Evolutionary conservation across 2,797 vertebrate genomes (phyloP), one percentile per base, ranked within the genome.

Genomic region (Nyctibius grandis): DNA sequence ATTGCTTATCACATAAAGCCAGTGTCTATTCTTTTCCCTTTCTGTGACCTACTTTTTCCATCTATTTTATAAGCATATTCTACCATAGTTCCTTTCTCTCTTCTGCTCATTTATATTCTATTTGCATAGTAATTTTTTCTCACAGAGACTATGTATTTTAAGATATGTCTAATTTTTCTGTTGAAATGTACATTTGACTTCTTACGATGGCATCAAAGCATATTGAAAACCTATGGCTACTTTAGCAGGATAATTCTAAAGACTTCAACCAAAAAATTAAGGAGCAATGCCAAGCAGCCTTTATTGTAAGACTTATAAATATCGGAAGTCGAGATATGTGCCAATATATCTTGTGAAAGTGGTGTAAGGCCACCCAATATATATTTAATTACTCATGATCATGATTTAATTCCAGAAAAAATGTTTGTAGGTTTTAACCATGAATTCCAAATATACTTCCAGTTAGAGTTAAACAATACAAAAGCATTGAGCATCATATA

Each of bases 31-130:
- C 38, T 87, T 54, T 91, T 88, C 72, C 18, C n/a, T 80, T 51
- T 50, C 36, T 48, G 33, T 90, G 79, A 89, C 81, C 85, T 96
- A 93, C 28, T 95, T 96, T 89, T 68, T 36, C 36, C n/a, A 20
- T 83, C 31, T 57, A 42, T 85, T 85, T 90, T 50, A 60, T 59
- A 88, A 60, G 21, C 28, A 33, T 44, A 28, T 22, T 93, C 51
- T 33, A 57, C 28, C 6, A 50, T 60, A 61, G 31, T 50, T 88
- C 28, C 29, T 83, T 83, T 86, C 44, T 63, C 8, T 44, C 12
- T 64, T 81, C 33, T 56, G 9, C 15, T 73, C 50, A 74, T 86
- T 60, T 86, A 34, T 18, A 45, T 56, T 77, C 40, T 72, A 78
- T 84, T 88, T 94, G 36, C 75, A 89, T 31, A 23, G 19, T 42